Evolutionary conservation across 2,113 vertebrate genomes (phyloP).

Genomic region (Eulemur macaco): DNA sequence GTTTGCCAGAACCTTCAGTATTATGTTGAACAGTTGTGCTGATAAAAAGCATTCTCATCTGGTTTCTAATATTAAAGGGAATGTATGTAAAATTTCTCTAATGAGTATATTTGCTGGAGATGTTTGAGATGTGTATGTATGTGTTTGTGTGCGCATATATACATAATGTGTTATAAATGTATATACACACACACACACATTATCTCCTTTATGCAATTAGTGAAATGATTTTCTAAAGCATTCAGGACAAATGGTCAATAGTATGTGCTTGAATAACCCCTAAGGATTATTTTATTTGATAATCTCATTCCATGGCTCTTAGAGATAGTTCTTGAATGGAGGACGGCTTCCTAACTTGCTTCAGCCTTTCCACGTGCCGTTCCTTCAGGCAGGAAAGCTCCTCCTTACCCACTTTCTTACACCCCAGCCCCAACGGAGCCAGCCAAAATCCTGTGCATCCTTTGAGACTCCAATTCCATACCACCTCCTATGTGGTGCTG

Average conservation of each 20-base stretch:
- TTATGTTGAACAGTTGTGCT: not conserved
- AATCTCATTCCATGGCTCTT: not conserved
- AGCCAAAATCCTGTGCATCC: not conserved
- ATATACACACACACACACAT: too few relatives aligned
- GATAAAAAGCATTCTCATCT: slow-evolving; percentile 4
- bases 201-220: not conserved
- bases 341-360: too few relatives aligned
- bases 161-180: too few relatives aligned
- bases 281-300: not conserved
- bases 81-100: not conserved
- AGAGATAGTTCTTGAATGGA: too few relatives aligned
- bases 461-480: not conserved
- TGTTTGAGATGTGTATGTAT: too few relatives aligned
- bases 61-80: not conserved
- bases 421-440: not conserved
- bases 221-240: not conserved
- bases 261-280: not conserved
- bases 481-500: not conserved
- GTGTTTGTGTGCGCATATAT: not conserved
- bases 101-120: not conserved
- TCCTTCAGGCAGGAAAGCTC: too few relatives aligned
- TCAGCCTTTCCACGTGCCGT: too few relatives aligned
- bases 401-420: not conserved
- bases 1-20: not conserved
- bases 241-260: not conserved